Evolutionary conservation across 2,113 vertebrate genomes (phyloP).

Genomic region (Leucoraja erinaceus): DNA sequence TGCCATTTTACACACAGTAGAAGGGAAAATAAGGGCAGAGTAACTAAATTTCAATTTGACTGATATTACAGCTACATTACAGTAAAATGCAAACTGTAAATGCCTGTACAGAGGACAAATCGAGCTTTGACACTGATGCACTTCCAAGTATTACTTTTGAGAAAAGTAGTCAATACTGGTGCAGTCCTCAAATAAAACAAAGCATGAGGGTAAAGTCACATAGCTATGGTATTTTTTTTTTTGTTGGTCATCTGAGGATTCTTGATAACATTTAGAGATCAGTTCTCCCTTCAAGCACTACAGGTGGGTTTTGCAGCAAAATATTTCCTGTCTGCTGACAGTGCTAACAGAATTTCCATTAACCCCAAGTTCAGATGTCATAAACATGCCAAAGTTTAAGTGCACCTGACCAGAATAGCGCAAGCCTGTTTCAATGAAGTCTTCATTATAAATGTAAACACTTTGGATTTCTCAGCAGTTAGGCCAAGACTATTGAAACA

Average conservation of each 20-base stretch:
- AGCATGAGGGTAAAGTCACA: background rate
- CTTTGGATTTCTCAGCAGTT: background rate
- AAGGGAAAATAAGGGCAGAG: background rate
- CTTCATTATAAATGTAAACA: constrained; percentile 29
- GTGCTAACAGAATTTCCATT: constrained; percentile 10
- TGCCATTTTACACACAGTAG: background rate
- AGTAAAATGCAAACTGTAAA: background rate
- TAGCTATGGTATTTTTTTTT: background rate
- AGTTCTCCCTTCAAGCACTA: background rate
- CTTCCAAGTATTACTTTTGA: background rate
- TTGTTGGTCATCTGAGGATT: background rate
- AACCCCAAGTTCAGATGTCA: constrained; percentile 14
- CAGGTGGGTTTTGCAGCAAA: background rate
- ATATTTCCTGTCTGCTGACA: constrained; percentile 16
- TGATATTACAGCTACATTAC: background rate
- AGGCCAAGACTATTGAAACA: background rate
- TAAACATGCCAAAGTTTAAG: constrained; percentile 9
- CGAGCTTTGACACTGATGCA: background rate
- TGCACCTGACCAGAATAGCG: background rate
- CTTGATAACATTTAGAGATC: background rate
- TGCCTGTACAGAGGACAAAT: background rate
- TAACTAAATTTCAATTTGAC: background rate
- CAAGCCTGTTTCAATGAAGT: background rate
- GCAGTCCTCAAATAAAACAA: background rate
- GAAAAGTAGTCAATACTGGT: background rate